A percentile compares a stretch with the other conserved stretches of the same genome.
phyloP scores from a whole-genome alignment of 2,888 invertebrate genomes.

The Prenolepis imparis region DNA sequence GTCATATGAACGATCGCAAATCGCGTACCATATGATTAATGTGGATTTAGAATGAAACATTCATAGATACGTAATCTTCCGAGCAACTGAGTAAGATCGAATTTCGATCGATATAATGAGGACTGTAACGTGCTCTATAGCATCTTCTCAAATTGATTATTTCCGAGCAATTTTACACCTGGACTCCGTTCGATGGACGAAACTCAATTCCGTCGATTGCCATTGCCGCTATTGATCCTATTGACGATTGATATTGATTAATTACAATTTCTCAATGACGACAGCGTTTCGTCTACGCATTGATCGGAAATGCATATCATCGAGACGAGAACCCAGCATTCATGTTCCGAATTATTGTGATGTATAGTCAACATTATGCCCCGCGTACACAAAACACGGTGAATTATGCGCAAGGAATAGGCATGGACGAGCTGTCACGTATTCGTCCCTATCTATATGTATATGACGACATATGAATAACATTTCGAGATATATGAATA shows the following conservation, averaged over 20 bases:
- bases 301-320: conserved; percentile 13
- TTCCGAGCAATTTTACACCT: conserved; percentile 33
- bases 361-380: conserved; percentile 32
- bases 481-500: conserved; percentile 5
- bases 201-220: conserved; percentile 1
- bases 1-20: conserved; percentile 24
- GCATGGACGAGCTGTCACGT: background rate
- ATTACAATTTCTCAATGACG: conserved; percentile 53
- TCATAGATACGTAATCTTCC: conserved; percentile 25
- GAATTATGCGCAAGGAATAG: conserved; percentile 36
- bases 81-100: background rate
- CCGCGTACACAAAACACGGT: background rate
- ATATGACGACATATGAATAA: background rate
- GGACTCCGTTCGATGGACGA: background rate
- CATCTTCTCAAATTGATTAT: conserved; percentile 41
- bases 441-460: background rate
- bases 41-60: conserved; percentile 31
- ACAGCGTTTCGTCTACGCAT: background rate
- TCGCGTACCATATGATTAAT: conserved; percentile 38
- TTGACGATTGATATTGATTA: conserved; percentile 60
- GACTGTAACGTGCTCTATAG: conserved; percentile 3
- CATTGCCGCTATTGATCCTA: conserved; percentile 30
- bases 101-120: background rate
- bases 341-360: conserved; percentile 61
- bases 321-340: conserved; percentile 34